Conservation (phyloP, 1,140 invertebrate species). For the Cylas formicarius region DNA sequence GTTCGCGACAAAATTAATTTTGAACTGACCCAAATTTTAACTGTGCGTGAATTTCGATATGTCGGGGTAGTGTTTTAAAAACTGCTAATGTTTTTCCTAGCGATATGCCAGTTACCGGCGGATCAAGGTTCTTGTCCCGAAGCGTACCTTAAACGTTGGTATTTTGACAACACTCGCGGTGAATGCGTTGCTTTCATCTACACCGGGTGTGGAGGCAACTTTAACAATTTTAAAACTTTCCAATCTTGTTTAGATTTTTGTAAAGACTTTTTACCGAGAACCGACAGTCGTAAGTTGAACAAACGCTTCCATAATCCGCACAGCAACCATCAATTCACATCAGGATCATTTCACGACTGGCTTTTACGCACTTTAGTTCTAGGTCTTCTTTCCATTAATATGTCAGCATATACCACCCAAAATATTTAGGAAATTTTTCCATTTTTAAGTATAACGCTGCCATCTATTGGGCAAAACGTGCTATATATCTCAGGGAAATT, state of each 20-base stretch:
- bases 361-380: too few species aligned
- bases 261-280: slow-evolving; percentile 43
- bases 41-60: too few species aligned
- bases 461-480: too few species aligned
- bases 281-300: slow-evolving; percentile 41
- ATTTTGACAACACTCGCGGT: slow-evolving; percentile 65
- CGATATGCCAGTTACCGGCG: slow-evolving; percentile 53
- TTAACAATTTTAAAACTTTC: slow-evolving; percentile 68
- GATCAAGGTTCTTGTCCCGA: slow-evolving; percentile 65
- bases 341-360: too few species aligned
- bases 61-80: not conserved
- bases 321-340: too few species aligned
- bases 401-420: too few species aligned
- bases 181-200: slow-evolving; percentile 72
- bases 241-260: slow-evolving; percentile 59
- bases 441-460: too few species aligned
- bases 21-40: too few species aligned
- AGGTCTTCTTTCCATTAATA: not conserved
- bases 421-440: too few species aligned
- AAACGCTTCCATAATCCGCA: too few species aligned
- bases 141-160: slow-evolving; percentile 61
- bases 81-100: slow-evolving; percentile 21
- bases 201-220: slow-evolving; percentile 72
- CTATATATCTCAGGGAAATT: too few species aligned
- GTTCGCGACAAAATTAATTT: too few species aligned